Conservation (phyloP, 2,888 invertebrate species). For the Drosophila tripunctata region DNA sequence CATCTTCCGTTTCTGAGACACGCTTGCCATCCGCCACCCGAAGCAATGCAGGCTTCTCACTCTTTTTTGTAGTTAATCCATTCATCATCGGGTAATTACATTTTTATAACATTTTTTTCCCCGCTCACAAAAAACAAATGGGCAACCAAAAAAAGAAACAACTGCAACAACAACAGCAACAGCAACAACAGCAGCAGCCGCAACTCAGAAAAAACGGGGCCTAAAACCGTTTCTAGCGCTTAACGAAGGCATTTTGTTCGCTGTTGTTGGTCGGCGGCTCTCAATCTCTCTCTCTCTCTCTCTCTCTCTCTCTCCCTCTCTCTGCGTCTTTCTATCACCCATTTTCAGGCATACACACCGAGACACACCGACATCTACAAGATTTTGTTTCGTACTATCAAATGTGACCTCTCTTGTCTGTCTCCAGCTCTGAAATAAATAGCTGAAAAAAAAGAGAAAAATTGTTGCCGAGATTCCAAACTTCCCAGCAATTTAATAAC, state of each 20-base stretch:
- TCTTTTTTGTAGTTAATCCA: slow-evolving; percentile 79
- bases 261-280: slow-evolving; percentile 58
- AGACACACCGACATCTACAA: slow-evolving; percentile 58
- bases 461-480: slow-evolving; percentile 52
- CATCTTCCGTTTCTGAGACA: neutral
- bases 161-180: slow-evolving; percentile 22
- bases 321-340: slow-evolving; percentile 58
- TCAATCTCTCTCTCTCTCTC: slow-evolving; percentile 31
- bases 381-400: slow-evolving; percentile 74
- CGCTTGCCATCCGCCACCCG: slow-evolving; percentile 60
- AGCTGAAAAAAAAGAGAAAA: slow-evolving; percentile 52
- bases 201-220: slow-evolving; percentile 53
- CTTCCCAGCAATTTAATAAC: slow-evolving; percentile 70
- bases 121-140: slow-evolving; percentile 74
- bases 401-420: slow-evolving; percentile 73
- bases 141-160: slow-evolving; percentile 52
- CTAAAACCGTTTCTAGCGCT: slow-evolving; percentile 70
- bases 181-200: slow-evolving; percentile 38
- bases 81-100: slow-evolving; percentile 80
- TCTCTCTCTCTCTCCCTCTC: slow-evolving; percentile 55
- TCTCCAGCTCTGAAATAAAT: slow-evolving; percentile 41
- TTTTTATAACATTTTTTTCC: slow-evolving; percentile 77
- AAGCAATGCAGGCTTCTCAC: slow-evolving; percentile 68
- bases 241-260: slow-evolving; percentile 79
- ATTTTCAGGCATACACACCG: slow-evolving; percentile 49